phyloP scores from a whole-genome alignment of 2,797 vertebrate genomes.

The Macrochelys suwanniensis region DNA sequence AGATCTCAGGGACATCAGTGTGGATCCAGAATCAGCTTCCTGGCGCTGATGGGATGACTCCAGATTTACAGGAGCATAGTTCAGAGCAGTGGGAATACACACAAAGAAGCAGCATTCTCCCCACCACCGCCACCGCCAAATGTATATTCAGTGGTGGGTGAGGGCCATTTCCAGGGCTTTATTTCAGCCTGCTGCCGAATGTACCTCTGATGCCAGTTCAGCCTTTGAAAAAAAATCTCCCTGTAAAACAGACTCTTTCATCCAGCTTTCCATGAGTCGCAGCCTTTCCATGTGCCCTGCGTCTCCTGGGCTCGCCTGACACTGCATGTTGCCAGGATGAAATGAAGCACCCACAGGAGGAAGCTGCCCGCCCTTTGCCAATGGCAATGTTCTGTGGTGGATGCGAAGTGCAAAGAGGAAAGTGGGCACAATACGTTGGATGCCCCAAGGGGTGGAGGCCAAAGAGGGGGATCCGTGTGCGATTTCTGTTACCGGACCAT shows the following conservation, averaged over 20 bases:
- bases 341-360: not conserved
- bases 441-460: not conserved
- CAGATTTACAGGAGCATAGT: not conserved
- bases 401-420: not conserved
- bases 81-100: not conserved
- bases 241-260: not conserved
- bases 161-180: not conserved
- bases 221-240: not conserved
- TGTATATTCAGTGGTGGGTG: not conserved
- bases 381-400: not conserved
- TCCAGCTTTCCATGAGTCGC: not conserved
- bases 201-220: not conserved
- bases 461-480: not conserved
- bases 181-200: not conserved
- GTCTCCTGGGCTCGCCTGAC: not conserved
- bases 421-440: not conserved
- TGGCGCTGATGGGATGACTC: not conserved
- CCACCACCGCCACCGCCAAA: not conserved
- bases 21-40: not conserved
- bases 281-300: not conserved
- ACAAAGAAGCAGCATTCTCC: not conserved
- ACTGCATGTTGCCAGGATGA: not conserved
- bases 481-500: not conserved
- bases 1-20: not conserved
- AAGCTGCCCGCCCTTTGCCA: not conserved